These are phyloP conservation scores for Pogonomyrmex barbatus DNA, from an alignment of 1,140 invertebrate genomes.

Conservation along the genomic window DNA sequence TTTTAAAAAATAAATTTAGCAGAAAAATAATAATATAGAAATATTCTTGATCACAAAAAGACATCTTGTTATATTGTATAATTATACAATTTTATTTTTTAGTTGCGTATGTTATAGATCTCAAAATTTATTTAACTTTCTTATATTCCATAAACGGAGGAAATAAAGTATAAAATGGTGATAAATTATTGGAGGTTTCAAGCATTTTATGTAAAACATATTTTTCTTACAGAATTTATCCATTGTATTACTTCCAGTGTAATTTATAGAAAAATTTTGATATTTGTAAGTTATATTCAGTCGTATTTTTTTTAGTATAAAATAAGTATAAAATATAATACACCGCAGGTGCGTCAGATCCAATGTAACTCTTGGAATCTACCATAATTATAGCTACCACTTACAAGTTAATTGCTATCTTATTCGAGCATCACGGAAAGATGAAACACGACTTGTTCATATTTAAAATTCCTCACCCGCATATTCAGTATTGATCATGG, in stretches of 20 bases:
- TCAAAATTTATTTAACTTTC: neutral
- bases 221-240: neutral
- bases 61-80: neutral
- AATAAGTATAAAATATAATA: neutral
- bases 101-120: neutral
- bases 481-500: neutral
- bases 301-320: neutral
- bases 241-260: neutral
- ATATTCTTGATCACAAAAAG: neutral
- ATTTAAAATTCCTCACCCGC: constrained; percentile 5
- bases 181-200: neutral
- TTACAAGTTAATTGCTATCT: constrained; percentile 45
- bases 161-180: constrained; percentile 27
- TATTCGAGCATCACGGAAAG: neutral
- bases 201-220: neutral
- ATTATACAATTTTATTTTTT: neutral
- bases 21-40: neutral
- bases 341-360: neutral
- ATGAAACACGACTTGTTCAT: constrained; percentile 6
- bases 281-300: neutral
- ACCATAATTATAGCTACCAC: constrained; percentile 32
- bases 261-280: constrained; percentile 10
- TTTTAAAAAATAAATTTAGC: neutral
- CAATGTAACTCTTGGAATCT: neutral
- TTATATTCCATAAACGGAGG: neutral